A percentile compares a stretch with the other conserved stretches of the same genome.
These are phyloP conservation scores for Sebastes variabilis DNA, from an alignment of 2,797 vertebrate species.

Conservation along the genomic window DNA sequence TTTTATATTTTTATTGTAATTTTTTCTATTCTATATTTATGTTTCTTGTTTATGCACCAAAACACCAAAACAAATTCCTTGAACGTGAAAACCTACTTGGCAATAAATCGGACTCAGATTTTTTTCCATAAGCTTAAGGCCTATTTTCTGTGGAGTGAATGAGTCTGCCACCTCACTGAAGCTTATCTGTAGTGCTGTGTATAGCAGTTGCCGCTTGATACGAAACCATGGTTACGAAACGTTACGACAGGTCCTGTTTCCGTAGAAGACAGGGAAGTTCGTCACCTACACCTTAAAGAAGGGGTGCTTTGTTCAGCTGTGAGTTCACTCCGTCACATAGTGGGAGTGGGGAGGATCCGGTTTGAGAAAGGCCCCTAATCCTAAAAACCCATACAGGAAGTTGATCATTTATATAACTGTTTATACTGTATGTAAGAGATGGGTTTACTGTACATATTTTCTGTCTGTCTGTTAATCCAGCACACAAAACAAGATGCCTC, in stretches of 20 bases:
- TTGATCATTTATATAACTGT: not conserved
- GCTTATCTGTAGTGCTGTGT: not conserved
- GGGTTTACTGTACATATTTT: not conserved
- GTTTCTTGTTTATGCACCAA: not conserved
- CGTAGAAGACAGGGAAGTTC: not conserved
- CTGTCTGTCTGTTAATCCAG: not conserved
- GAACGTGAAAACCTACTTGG: no score
- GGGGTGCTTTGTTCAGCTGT: no score
- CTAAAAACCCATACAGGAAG: not conserved
- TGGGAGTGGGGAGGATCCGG: not conserved
- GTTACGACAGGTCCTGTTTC: not conserved
- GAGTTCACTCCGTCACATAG: not conserved
- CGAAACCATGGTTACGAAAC: not conserved
- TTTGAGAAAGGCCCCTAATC: not conserved
- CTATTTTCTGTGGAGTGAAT: not conserved
- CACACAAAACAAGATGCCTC: not conserved
- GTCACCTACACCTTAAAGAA: not conserved
- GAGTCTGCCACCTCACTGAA: not conserved
- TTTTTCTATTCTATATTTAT: not conserved
- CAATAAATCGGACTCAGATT: not conserved
- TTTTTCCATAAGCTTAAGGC: not conserved
- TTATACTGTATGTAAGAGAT: not conserved
- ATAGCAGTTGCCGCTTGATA: not conserved
- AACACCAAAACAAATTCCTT: no score
- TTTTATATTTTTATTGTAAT: not conserved